Evolutionary conservation across 2,797 vertebrate genomes (phyloP).

Genomic region (Ctenochaetus hawaiiensis): DNA sequence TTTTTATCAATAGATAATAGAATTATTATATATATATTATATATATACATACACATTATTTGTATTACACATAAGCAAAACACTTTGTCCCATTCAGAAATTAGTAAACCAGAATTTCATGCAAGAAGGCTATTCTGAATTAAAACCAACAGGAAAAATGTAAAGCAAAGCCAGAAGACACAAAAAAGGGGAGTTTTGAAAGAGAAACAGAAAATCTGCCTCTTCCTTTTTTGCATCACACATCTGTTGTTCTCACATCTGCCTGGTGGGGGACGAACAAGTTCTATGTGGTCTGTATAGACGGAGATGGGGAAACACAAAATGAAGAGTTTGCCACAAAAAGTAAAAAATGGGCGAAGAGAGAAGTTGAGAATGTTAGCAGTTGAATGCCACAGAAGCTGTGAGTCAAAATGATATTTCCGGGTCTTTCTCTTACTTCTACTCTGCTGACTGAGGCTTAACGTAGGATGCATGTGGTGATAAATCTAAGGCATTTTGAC

Average conservation of each 20-base stretch:
- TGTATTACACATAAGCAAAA: background rate
- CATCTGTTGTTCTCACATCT: conserved; percentile 2
- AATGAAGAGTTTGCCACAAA: conserved; percentile 10
- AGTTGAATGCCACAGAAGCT: background rate
- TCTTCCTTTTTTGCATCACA: background rate
- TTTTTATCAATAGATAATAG: too few species aligned
- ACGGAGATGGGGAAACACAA: background rate
- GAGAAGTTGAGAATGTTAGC: conserved; percentile 2
- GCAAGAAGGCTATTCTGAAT: background rate
- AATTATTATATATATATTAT: too few species aligned
- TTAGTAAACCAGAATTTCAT: background rate
- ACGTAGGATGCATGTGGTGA: conserved; percentile 40
- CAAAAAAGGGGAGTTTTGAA: conserved; percentile 1
- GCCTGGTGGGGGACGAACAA: background rate
- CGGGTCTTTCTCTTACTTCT: conserved; percentile 5
- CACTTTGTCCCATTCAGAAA: background rate
- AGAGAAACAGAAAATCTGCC: conserved; percentile 3
- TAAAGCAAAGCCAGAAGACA: conserved; percentile 8
- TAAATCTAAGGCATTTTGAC: conserved; percentile 38
- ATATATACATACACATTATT: background rate
- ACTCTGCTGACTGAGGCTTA: conserved; percentile 25
- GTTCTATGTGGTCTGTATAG: conserved; percentile 29
- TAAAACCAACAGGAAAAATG: conserved; percentile 13
- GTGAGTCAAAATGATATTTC: conserved; percentile 49
- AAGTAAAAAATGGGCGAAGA: conserved; percentile 28